These are phyloP conservation scores for Aphelenchoides avenae DNA, from an alignment of 1,140 invertebrate species.

Conservation along the genomic window DNA sequence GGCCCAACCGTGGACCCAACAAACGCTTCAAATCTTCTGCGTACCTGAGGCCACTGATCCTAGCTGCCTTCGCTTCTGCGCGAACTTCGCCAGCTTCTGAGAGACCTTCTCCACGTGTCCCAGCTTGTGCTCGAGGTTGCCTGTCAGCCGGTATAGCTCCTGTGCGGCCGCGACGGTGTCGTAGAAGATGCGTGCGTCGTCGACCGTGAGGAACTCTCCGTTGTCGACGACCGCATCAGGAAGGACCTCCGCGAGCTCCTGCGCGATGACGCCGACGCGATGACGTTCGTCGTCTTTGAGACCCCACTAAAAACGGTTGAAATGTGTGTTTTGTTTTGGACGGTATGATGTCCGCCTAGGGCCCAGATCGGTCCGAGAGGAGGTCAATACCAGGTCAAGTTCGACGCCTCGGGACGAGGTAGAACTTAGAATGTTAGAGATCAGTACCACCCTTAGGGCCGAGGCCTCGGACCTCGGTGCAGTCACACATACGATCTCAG, in stretches of 20 bases:
- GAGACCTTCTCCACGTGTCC: slow-evolving; percentile 49
- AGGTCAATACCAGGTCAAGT: slow-evolving; percentile 20
- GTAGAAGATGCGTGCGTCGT: slow-evolving; percentile 51
- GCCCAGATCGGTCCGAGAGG: too few relatives aligned
- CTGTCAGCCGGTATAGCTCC: slow-evolving; percentile 44
- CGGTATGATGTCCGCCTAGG: too few relatives aligned
- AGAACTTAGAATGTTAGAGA: too few relatives aligned
- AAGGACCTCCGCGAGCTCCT: slow-evolving; percentile 77
- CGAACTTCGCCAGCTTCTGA: slow-evolving; percentile 24
- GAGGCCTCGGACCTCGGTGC: too few relatives aligned
- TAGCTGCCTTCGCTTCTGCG: slow-evolving; percentile 15
- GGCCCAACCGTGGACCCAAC: too few relatives aligned
- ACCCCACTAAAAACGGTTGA: too few relatives aligned
- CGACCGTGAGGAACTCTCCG: slow-evolving; percentile 52
- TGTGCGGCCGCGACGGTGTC: slow-evolving; percentile 49
- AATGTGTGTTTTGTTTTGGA: too few relatives aligned
- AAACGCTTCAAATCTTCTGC: too few relatives aligned
- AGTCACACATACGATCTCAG: too few relatives aligned
- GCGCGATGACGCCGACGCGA: slow-evolving; percentile 77
- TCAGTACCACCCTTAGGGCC: too few relatives aligned
- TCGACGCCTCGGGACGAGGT: too few relatives aligned
- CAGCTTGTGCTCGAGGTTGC: slow-evolving; percentile 49
- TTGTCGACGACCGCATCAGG: slow-evolving; percentile 84
- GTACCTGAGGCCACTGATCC: slow-evolving; percentile 39
- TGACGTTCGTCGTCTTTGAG: slow-evolving; percentile 64